Evolutionary conservation across 1,140 invertebrate genomes (phyloP).

Genomic region (Orius insidiosus): DNA sequence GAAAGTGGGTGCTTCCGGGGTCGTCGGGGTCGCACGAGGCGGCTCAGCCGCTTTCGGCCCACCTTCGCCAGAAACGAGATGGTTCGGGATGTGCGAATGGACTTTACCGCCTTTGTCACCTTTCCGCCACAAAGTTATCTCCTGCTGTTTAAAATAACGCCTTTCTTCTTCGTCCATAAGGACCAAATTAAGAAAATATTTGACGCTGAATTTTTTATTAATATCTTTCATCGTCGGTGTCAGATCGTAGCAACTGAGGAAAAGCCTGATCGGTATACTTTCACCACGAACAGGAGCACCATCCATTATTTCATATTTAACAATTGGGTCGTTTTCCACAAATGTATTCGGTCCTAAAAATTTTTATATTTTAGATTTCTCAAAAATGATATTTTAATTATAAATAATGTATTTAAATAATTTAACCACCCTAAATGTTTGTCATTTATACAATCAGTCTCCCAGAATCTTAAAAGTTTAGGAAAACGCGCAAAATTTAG

Average conservation of each 20-base stretch:
- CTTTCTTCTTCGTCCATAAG: conserved; percentile 98
- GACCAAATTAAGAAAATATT: conserved; percentile 96
- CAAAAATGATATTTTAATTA: too few species aligned
- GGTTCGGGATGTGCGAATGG: conserved; percentile 35
- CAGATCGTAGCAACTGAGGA: conserved; percentile 93
- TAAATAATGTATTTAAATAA: too few species aligned
- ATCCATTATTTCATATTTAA: conserved; percentile 99
- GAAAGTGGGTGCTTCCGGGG: conserved; percentile 13
- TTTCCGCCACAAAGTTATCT: conserved; percentile 84
- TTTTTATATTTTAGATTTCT: conserved; percentile 5
- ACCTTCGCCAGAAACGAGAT: conserved; percentile 29
- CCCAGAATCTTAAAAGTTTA: too few species aligned
- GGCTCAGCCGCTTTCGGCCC: conserved; percentile 22
- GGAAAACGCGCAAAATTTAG: too few species aligned
- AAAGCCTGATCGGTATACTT: conserved; percentile 96
- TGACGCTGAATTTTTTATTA: conserved; percentile 98
- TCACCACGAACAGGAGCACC: conserved; percentile 95
- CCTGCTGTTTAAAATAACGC: conserved; percentile 98
- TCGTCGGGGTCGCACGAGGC: conserved; percentile 12
- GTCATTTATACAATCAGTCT: not conserved
- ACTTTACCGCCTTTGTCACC: conserved; percentile 32
- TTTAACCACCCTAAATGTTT: not conserved
- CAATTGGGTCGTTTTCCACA: conserved; percentile 97
- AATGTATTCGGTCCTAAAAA: conserved; percentile 75
- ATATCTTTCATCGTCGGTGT: conserved; percentile 99